Evolutionary conservation across 35 echinoderm and acorn worm genomes (phyloP), one percentile per base, ranked within the genome.

Genomic region (Heliocidaris tuberculata): DNA sequence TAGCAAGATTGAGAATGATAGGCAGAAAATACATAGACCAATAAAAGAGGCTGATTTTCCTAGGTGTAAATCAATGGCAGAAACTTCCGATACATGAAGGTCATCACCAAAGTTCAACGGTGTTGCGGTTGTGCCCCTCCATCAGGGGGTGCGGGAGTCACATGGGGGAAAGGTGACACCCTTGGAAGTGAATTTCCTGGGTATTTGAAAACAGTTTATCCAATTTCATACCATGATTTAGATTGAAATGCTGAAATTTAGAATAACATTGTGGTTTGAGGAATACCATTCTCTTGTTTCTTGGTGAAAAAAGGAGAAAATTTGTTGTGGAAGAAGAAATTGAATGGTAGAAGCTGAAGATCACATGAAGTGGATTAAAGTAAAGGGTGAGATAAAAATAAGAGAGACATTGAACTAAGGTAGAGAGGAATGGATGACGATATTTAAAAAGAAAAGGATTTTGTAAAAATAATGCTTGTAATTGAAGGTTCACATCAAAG

Each of bases 151-250:
- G 65, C n/a, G 65, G 65, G 65, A 27, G 21, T 78, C 65, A 78
- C 19, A n/a, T 78, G 65, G 65, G 65, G 65, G 65, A 78, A 78
- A 78, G 65, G 65, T 78, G 65, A 78, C 65, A 78, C 65, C 65
- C 65, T 78, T 78, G 65, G 65, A 6, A 78, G 65, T 78, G 65
- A 78, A 78, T 78, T 78, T 78, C 65, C 65, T 78, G 21, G 65
- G 65, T 78, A 78, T 78, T 78, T 78, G 65, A 78, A 78, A 78
- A 78, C 65, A 78, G 65, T 78, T 78, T 78, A 78, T 78, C 65
- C 65, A 78, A 17, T 78, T 78, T 78, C 65, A 78, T 78, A 78
- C 7, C 65, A 78, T 78, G 65, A 78, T 78, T 78, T 78, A 78
- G 65, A 78, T 78, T 78, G 17, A 6, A 78, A 78, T 78, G 21